phyloP scores from a whole-genome alignment of 1,140 invertebrate species.

The Reticulitermes speratus region DNA sequence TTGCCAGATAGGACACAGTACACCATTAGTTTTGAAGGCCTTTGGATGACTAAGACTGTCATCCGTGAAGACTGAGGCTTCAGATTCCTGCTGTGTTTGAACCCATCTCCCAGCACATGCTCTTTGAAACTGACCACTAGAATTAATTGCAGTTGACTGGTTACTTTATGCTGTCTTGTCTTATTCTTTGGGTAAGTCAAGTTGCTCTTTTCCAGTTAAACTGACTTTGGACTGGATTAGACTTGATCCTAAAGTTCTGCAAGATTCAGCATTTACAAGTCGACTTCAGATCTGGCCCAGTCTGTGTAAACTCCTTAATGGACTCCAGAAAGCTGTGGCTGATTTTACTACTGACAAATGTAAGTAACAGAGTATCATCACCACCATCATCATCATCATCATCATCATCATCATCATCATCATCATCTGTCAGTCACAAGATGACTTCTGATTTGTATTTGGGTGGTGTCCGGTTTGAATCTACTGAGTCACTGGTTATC shows the following conservation, averaged over 20 bases:
- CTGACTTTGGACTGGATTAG: conserved; percentile 71
- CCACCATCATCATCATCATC: background rate
- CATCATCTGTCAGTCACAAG: background rate
- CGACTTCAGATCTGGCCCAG: conserved; percentile 75
- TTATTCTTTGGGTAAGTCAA: background rate
- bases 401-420: background rate
- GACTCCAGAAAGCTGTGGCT: conserved; percentile 55
- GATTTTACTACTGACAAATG: conserved; percentile 51
- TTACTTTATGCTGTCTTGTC: conserved; percentile 31
- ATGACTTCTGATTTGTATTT: background rate
- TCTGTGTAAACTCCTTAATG: conserved; percentile 71
- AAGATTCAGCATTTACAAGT: conserved; percentile 59
- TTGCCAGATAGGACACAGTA: too few species aligned
- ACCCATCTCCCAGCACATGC: too few species aligned
- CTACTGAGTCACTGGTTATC: background rate
- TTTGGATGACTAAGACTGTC: too few species aligned
- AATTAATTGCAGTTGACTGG: too few species aligned
- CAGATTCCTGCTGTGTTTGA: too few species aligned
- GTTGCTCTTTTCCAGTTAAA: conserved; percentile 58
- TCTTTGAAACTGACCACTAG: too few species aligned
- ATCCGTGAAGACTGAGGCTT: too few species aligned
- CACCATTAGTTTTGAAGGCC: too few species aligned
- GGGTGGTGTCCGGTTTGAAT: background rate
- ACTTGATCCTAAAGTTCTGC: conserved; percentile 57
- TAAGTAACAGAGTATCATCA: conserved; percentile 41